phyloP scores from a whole-genome alignment of 1,140 invertebrate genomes.

The Lucilia cuprina region DNA sequence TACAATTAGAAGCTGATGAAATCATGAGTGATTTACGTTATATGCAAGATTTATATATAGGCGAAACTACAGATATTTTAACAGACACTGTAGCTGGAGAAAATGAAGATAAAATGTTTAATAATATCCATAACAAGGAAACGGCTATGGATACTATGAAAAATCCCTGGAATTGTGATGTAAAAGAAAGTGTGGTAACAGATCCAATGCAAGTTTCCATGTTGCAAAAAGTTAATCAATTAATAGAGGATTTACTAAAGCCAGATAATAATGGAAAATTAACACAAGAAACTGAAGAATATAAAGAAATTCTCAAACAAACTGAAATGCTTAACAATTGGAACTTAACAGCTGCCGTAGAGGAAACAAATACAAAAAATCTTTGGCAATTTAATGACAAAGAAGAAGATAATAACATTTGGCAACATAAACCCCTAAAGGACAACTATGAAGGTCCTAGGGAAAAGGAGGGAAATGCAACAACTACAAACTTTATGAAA shows the following conservation, averaged over 20 bases:
- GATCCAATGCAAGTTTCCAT: neutral
- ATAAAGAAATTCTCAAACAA: neutral
- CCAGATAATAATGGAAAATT: conserved; percentile 38
- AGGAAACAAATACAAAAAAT: neutral
- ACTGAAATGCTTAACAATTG: neutral
- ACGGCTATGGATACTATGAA: neutral
- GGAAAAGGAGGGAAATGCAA: neutral
- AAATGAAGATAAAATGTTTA: neutral
- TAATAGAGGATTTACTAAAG: conserved; percentile 40
- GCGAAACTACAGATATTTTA: conserved; percentile 9
- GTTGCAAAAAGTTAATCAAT: conserved; percentile 38
- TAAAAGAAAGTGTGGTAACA: neutral
- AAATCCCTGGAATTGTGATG: neutral
- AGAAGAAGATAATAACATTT: conserved; percentile 32
- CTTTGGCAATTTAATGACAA: conserved; percentile 27
- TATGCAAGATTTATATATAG: conserved; percentile 57
- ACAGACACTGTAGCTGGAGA: neutral
- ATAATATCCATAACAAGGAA: neutral
- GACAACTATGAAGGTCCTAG: neutral
- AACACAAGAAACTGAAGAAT: conserved; percentile 4
- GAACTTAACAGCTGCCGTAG: neutral
- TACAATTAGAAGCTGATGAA: conserved; percentile 64
- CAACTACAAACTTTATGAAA: neutral
- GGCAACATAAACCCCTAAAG: neutral
- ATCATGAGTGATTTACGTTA: conserved; percentile 64